Percentiles rank a stretch among this genome's conserved stretches.
These are phyloP conservation scores for Prunella fulvescens DNA, from an alignment of 2,113 vertebrate species.

Conservation along the genomic window DNA sequence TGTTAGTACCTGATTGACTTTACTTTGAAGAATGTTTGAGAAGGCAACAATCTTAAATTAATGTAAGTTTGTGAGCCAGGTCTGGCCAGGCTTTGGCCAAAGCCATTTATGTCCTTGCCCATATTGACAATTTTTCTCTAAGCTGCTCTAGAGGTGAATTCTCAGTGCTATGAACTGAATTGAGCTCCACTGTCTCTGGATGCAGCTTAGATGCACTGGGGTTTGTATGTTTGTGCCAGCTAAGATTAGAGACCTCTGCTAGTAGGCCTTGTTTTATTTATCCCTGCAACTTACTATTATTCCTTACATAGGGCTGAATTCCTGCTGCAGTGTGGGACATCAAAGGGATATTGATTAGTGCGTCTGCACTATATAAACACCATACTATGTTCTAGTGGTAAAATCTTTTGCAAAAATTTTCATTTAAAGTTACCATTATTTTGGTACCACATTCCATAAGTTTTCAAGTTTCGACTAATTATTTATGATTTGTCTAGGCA, in stretches of 20 bases:
- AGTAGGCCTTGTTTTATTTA: background rate
- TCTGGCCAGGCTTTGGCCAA: background rate
- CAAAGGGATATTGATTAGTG: background rate
- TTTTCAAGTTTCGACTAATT: background rate
- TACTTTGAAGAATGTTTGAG: background rate
- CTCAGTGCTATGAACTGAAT: background rate
- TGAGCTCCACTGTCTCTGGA: background rate
- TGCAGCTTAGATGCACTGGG: background rate
- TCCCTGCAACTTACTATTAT: background rate
- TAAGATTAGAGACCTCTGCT: background rate
- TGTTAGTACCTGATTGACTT: background rate
- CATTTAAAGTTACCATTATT: background rate
- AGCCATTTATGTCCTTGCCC: background rate
- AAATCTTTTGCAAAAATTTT: background rate
- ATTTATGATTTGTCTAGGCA: background rate
- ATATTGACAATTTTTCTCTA: background rate
- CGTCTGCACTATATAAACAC: background rate
- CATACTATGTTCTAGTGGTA: background rate
- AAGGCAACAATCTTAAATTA: background rate
- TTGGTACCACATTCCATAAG: background rate
- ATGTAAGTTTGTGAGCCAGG: background rate
- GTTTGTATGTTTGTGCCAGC: background rate
- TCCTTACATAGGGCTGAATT: background rate
- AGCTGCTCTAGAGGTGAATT: background rate
- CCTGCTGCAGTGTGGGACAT: background rate